A percentile compares a stretch with the other conserved stretches of the same genome.
Evolutionary conservation across 2,113 vertebrate genomes (phyloP).

Genomic region (Platysternon megacephalum): DNA sequence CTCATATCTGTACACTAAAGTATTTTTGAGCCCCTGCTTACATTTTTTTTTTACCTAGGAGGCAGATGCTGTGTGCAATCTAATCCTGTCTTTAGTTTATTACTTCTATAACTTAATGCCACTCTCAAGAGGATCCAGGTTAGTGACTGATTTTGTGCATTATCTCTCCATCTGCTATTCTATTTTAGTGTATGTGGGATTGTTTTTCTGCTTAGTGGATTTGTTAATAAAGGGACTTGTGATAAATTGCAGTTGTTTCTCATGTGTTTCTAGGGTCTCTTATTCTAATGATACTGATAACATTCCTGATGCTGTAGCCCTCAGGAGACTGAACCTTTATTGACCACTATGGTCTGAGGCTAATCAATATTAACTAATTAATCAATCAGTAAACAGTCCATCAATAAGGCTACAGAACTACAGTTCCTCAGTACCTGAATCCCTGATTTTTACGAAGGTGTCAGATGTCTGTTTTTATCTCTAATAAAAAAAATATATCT

Average conservation of each 20-base stretch:
- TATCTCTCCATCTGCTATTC: neutral
- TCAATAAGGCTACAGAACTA: neutral
- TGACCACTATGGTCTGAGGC: neutral
- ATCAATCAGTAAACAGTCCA: neutral
- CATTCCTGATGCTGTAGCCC: neutral
- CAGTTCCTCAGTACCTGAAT: neutral
- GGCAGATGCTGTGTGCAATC: slow-evolving; percentile 94
- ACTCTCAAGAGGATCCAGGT: slow-evolving; percentile 97
- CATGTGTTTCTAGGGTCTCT: neutral
- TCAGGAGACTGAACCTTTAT: neutral
- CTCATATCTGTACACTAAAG: neutral
- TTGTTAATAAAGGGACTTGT: neutral
- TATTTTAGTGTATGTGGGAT: neutral
- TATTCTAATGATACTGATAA: neutral
- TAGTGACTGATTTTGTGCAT: slow-evolving; percentile 45
- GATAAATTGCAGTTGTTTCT: neutral
- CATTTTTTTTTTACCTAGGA: slow-evolving; percentile 81
- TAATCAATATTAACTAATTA: neutral
- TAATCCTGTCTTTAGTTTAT: slow-evolving; percentile 96
- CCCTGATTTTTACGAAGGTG: neutral
- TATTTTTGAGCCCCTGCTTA: neutral
- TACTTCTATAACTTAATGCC: slow-evolving; percentile 99
- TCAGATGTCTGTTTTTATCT: neutral
- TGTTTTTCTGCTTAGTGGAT: neutral
- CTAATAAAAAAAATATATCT: neutral